Evolutionary conservation across 2,888 invertebrate species (phyloP), one percentile per base, ranked within the genome.

Genomic region (Cerastis leucographa): DNA sequence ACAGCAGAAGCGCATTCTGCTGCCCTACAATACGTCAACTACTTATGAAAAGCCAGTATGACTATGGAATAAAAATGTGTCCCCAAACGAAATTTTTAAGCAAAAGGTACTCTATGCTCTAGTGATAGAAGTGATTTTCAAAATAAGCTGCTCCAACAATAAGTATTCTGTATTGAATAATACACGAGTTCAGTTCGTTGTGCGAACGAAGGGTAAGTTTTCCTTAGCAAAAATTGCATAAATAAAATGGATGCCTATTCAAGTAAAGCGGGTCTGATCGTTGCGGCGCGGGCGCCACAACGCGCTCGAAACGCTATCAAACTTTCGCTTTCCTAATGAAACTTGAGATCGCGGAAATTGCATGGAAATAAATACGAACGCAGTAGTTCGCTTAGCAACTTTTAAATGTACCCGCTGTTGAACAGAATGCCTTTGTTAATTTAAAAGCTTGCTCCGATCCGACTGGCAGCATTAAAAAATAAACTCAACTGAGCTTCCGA

Each of bases 361-460:
- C 92, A 93, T 93, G 92, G 92, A 94, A 94, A 94, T 94, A 94
- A 95, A 94, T 93, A 93, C 91, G 89, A 89, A 91, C 86, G 90
- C 91, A 90, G 91, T 86, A 92, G 92, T 93, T 92, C 88, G 92
- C 90, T 92, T 89, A 92, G 91, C 88, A 95, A 95, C 93, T 94
- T 95, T 93, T 92, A 93, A 95, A 95, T 93, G 92, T 91, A 88
- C 91, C 90, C 85, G 86, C 84, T 89, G 89, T 86, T 87, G 89
- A 92, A 92, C 90, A 90, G 88, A 92, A 92, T 88, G 91, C 94
- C 89, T 95, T 95, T 96, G 95, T 95, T 94, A 94, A 93, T 94
- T 93, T 91, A 91, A 93, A 94, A 93, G 89, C 92, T 90, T 91
- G 89, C 89, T 91, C 87, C 88, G 88, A 92, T 92, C 89, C 84